Base-by-base conservation (phyloP, 1,140 invertebrate genomes). In the Drosophila orosa region DNA sequence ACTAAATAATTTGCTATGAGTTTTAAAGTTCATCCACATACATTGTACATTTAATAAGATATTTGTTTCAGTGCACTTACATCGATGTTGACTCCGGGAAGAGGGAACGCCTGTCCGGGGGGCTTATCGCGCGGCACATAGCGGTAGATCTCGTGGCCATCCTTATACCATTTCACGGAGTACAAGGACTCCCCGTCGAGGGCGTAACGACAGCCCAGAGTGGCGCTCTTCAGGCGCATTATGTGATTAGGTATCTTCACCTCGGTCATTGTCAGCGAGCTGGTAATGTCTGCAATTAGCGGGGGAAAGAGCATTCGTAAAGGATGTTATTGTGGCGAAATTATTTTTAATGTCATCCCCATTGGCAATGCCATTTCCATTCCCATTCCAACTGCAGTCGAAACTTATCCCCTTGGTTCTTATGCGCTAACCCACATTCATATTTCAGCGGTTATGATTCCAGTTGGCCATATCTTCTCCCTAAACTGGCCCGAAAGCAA, bases 101-200 rank as follows among this genome's bases (percentile, higher is more conserved):
- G 91, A 25, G 94, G 94, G 80, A 97, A 97, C 15, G 95, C 94
- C 78, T 96, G 95, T n/a, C 94, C 94, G 0, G 95, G 95, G 42
- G 96, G 95, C 55, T 92, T 92, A 68, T 96, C 95, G 37, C 94
- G 93, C 6, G 96, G 96, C 48, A 97, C 94, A 91, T 95, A 97
- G 58, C 96, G 94, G 93, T 96, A 97, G 93, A 98, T 97, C 92
- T 98, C 96, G 85, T 96, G 94, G 29, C 96, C 96, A 89, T 97
- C 96, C 91, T 97, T 97, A 92, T 97, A 97, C 96, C 96, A 97
- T 92, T 97, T 97, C 74, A 97, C 96, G 2, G 96, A 96, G 92
- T 97, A 97, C 8, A 97, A 92, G 35, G 94, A 93, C 87, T 97
- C 96, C 7, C 94, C 95, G 65, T 96, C 96, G 77, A 97, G 92